Evolutionary conservation across 2,113 vertebrate genomes (phyloP).

Genomic region (Pogonocichla stellata): DNA sequence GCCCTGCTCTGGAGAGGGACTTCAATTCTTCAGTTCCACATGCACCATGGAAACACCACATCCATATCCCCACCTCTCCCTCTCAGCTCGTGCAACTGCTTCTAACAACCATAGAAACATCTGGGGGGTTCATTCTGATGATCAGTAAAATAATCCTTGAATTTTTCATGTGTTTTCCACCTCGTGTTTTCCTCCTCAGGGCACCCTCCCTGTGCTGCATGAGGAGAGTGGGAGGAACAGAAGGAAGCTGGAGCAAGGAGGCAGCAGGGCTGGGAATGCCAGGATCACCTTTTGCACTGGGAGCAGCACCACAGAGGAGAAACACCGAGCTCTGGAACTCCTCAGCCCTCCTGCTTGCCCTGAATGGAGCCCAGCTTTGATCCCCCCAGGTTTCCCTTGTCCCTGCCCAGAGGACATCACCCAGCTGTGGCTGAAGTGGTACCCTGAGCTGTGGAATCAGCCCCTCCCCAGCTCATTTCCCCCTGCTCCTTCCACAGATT

Average conservation of each 20-base stretch:
- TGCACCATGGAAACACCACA: neutral
- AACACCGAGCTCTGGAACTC: accelerated
- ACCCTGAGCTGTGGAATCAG: neutral
- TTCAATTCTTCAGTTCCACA: neutral
- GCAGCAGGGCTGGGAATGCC: neutral
- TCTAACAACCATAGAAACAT: neutral
- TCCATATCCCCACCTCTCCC: neutral
- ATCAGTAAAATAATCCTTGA: constrained; percentile 7
- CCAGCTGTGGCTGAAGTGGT: neutral
- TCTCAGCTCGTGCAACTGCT: neutral
- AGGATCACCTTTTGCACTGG: neutral
- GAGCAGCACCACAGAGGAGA: neutral
- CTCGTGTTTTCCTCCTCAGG: neutral
- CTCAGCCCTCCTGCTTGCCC: neutral
- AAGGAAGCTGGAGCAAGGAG: neutral
- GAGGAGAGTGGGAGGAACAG: neutral
- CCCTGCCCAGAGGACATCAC: neutral
- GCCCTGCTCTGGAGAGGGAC: neutral
- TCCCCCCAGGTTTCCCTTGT: too few species aligned
- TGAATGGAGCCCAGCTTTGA: neutral
- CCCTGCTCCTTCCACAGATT: neutral
- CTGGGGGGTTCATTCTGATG: neutral
- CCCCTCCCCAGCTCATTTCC: neutral
- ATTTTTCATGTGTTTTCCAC: constrained; percentile 45
- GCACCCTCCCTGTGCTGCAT: neutral